phyloP scores from a whole-genome alignment of 2,888 invertebrate species.

The Ferrisia virgata region DNA sequence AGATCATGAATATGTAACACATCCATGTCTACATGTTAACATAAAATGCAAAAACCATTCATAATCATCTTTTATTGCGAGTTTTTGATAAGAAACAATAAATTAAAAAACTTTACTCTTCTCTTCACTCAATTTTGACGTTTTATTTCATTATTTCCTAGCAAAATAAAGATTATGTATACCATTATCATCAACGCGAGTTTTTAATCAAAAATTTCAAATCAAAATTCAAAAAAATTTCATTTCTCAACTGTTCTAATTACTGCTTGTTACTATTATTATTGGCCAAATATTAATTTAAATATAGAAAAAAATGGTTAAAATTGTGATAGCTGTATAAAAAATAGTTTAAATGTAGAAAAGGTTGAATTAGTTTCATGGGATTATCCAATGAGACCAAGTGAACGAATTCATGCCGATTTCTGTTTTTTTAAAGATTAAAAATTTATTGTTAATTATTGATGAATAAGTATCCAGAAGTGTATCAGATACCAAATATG shows the following conservation, averaged over 20 bases:
- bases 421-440: not conserved
- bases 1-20: too few species aligned
- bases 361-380: not conserved
- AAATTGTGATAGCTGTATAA: slow-evolving; percentile 45
- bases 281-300: slow-evolving; percentile 38
- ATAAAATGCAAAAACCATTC: too few species aligned
- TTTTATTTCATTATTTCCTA: too few species aligned
- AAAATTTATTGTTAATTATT: slow-evolving; percentile 48
- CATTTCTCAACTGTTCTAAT: slow-evolving; percentile 46
- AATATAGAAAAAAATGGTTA: slow-evolving; percentile 43
- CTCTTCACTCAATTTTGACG: too few species aligned
- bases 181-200: too few species aligned
- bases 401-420: not conserved
- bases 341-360: not conserved
- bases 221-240: not conserved
- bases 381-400: not conserved
- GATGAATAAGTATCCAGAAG: slow-evolving; percentile 49
- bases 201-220: slow-evolving; percentile 1
- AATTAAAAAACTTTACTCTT: too few species aligned
- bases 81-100: too few species aligned
- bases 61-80: too few species aligned
- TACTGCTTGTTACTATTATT: slow-evolving; percentile 33
- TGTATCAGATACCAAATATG: slow-evolving; percentile 5
- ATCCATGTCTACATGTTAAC: too few species aligned
- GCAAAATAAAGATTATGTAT: too few species aligned